Percentiles rank a stretch among this genome's conserved stretches.
These are phyloP conservation scores for Scaptomyza flava DNA, from an alignment of 2,888 invertebrate species.

Conservation along the genomic window DNA sequence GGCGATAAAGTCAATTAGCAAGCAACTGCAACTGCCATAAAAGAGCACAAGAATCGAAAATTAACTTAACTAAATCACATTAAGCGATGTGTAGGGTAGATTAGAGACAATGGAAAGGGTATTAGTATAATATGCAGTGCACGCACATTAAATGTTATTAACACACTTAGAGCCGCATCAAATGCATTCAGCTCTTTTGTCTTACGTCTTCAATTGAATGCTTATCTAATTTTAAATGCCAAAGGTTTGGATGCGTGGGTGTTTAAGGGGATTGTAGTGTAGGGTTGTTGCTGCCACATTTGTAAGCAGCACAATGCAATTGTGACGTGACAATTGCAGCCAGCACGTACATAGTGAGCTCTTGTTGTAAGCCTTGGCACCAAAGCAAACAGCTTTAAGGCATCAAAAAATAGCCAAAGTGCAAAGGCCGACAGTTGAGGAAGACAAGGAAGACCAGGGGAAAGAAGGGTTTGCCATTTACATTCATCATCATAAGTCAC, in stretches of 20 bases:
- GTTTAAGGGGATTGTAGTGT: background rate
- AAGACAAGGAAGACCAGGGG: background rate
- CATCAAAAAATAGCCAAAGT: slow-evolving; percentile 35
- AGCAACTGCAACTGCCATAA: slow-evolving; percentile 56
- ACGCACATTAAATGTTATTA: slow-evolving; percentile 79
- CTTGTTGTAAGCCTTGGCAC: slow-evolving; percentile 7
- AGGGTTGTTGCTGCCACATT: slow-evolving; percentile 41
- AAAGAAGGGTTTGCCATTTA: slow-evolving; percentile 63
- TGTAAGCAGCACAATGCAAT: slow-evolving; percentile 44
- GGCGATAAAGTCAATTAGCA: slow-evolving; percentile 72
- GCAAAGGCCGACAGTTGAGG: slow-evolving; percentile 36
- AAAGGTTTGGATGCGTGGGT: background rate
- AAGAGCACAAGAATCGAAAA: slow-evolving; percentile 71
- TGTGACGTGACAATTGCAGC: slow-evolving; percentile 69
- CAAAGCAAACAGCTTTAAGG: slow-evolving; percentile 48
- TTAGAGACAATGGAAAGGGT: background rate
- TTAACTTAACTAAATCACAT: slow-evolving; percentile 63
- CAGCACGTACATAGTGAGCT: slow-evolving; percentile 58
- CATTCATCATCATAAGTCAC: slow-evolving; percentile 85
- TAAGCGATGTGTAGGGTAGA: slow-evolving; percentile 11
- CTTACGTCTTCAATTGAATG: slow-evolving; percentile 64
- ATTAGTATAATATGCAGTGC: slow-evolving; percentile 30
- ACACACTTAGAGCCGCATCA: slow-evolving; percentile 56
- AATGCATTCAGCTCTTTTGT: slow-evolving; percentile 40
- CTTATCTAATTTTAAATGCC: slow-evolving; percentile 71